Evolutionary conservation across 2,113 vertebrate species (phyloP).

Genomic region (Lepus europaeus): DNA sequence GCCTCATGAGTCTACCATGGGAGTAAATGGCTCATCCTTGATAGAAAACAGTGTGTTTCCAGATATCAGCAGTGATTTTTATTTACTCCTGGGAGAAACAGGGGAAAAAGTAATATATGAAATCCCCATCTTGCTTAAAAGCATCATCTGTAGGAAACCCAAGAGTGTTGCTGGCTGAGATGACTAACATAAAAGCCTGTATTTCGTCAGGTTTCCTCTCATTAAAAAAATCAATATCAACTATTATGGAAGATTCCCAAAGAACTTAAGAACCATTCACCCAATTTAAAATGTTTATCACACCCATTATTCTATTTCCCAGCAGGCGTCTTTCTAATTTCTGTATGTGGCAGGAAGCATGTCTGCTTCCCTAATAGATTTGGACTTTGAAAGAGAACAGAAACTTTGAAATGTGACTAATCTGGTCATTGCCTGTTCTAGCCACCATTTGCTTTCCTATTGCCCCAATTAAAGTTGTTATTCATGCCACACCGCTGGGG

Average conservation of each 20-base stretch:
- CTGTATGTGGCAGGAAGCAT: background rate
- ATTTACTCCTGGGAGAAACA: slow-evolving; percentile 74
- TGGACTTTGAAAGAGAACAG: slow-evolving; percentile 26
- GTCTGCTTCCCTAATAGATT: slow-evolving; percentile 42
- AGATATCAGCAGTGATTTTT: slow-evolving; percentile 66
- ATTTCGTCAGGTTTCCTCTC: slow-evolving; percentile 80
- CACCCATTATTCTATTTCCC: slow-evolving; percentile 74
- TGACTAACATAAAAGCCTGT: slow-evolving; percentile 73
- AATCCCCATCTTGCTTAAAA: slow-evolving; percentile 81
- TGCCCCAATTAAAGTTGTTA: background rate
- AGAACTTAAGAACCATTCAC: slow-evolving; percentile 76
- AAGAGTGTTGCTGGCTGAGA: slow-evolving; percentile 71
- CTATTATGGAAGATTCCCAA: slow-evolving; percentile 57
- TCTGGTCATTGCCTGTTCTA: background rate
- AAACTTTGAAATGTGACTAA: background rate
- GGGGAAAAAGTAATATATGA: slow-evolving; percentile 82
- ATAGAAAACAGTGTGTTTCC: slow-evolving; percentile 59
- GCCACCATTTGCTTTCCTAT: background rate
- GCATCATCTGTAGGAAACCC: slow-evolving; percentile 76
- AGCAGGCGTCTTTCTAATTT: slow-evolving; percentile 59
- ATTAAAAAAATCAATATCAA: slow-evolving; percentile 80
- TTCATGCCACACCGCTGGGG: background rate
- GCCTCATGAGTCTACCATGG: background rate
- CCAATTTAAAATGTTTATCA: slow-evolving; percentile 73
- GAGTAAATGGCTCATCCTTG: slow-evolving; percentile 41